Percentiles rank a stretch among this genome's conserved stretches.
These are phyloP conservation scores for Laticauda colubrina DNA, from an alignment of 2,113 vertebrate species.

Conservation along the genomic window DNA sequence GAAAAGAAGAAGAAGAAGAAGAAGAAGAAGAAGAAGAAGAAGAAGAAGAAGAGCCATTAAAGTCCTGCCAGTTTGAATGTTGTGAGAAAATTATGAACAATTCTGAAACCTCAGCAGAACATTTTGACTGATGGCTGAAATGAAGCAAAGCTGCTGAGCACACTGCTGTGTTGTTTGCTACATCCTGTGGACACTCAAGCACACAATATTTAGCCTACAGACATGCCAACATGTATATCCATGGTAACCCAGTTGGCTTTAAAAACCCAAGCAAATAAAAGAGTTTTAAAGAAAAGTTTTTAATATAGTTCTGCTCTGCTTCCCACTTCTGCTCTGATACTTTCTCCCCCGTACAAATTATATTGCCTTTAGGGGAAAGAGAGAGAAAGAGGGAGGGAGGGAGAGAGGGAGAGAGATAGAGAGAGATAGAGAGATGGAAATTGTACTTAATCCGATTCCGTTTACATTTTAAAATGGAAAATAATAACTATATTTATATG, in stretches of 20 bases:
- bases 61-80: background rate
- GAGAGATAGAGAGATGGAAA: background rate
- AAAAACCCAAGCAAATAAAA: slow-evolving; percentile 6
- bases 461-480: slow-evolving; percentile 33
- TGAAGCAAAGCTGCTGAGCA: slow-evolving; percentile 13
- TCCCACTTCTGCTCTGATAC: background rate
- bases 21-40: background rate
- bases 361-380: background rate
- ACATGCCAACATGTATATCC: slow-evolving; percentile 35
- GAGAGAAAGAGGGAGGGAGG: background rate
- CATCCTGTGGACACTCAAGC: slow-evolving; percentile 7
- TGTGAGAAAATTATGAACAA: slow-evolving; percentile 22
- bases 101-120: slow-evolving; percentile 36
- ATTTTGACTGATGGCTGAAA: slow-evolving; percentile 39
- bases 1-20: background rate
- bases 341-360: background rate
- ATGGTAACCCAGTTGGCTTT: slow-evolving; percentile 21
- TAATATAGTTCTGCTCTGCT: background rate
- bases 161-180: slow-evolving; percentile 34
- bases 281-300: background rate
- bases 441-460: background rate
- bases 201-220: slow-evolving; percentile 34
- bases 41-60: background rate
- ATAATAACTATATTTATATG: slow-evolving; percentile 42
- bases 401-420: no score